Percentiles rank a stretch among this genome's conserved stretches.
phyloP scores from a whole-genome alignment of 92 coral and sea anemone species.

The Parazoanthus swiftii region DNA sequence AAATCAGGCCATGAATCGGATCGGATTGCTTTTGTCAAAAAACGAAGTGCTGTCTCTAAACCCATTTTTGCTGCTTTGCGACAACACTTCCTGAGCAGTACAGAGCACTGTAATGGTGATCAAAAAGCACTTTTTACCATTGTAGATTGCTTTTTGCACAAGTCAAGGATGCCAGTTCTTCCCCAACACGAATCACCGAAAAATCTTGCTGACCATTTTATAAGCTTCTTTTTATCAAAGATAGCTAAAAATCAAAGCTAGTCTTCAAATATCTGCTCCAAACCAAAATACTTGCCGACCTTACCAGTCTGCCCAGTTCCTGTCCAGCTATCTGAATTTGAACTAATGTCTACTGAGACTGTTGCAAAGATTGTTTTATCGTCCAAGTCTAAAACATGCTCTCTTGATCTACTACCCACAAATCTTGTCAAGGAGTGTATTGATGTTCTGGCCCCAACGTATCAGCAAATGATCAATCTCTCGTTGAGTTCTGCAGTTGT shows the following conservation, averaged over 20 bases:
- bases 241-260: constrained; percentile 12
- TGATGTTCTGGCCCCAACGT: constrained; percentile 27
- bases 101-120: constrained; percentile 1
- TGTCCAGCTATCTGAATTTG: constrained; percentile 27
- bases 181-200: not conserved
- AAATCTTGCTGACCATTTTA: not conserved
- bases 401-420: constrained; percentile 36
- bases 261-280: constrained; percentile 14
- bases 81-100: constrained; percentile 5
- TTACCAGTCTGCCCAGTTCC: constrained; percentile 33
- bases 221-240: not conserved
- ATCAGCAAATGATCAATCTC: constrained; percentile 33
- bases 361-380: constrained; percentile 22
- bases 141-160: constrained; percentile 2
- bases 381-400: constrained; percentile 22
- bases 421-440: constrained; percentile 28
- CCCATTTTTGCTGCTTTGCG: not conserved
- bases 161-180: not conserved
- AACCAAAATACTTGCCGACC: constrained; percentile 27
- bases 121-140: constrained; percentile 11
- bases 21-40: constrained; percentile 9
- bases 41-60: not conserved
- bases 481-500: constrained; percentile 17
- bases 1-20: constrained; percentile 17
- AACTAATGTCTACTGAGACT: constrained; percentile 29